Evolutionary conservation across 2,113 vertebrate species (phyloP).

Genomic region (Cisticola juncidis): DNA sequence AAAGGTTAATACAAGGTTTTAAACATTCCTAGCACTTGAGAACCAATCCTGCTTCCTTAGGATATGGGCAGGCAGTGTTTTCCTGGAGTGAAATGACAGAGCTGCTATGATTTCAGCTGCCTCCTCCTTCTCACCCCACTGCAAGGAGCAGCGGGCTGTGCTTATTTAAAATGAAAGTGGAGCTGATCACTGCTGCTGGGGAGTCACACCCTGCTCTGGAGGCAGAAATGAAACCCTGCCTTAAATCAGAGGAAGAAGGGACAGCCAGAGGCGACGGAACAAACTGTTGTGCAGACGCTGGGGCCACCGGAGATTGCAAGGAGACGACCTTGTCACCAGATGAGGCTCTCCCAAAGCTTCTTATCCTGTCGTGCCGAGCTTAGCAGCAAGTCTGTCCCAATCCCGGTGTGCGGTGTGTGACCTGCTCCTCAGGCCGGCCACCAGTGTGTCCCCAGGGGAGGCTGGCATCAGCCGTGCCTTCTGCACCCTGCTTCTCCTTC

Average conservation of each 20-base stretch:
- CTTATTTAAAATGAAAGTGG: not conserved
- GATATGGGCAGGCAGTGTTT: not conserved
- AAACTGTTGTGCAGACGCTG: not conserved
- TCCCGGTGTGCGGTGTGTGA: not conserved
- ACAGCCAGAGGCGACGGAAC: not conserved
- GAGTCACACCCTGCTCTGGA: not conserved
- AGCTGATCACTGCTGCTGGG: not conserved
- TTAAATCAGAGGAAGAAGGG: not conserved
- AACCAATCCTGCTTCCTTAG: not conserved
- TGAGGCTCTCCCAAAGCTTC: constrained; percentile 19
- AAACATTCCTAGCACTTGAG: not conserved
- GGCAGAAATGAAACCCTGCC: not conserved
- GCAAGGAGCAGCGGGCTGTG: not conserved
- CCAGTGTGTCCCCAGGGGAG: accelerated
- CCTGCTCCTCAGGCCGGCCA: not conserved
- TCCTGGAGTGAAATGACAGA: not conserved
- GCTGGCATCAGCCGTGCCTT: accelerated
- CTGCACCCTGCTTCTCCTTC: not conserved
- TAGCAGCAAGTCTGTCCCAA: not conserved
- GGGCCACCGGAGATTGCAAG: not conserved
- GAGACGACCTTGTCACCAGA: not conserved
- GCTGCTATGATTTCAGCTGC: not conserved
- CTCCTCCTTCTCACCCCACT: not conserved
- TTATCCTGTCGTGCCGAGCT: not conserved
- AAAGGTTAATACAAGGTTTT: too few relatives aligned